phyloP scores from a whole-genome alignment of 1,140 invertebrate genomes.

The Bombus cullumanus region DNA sequence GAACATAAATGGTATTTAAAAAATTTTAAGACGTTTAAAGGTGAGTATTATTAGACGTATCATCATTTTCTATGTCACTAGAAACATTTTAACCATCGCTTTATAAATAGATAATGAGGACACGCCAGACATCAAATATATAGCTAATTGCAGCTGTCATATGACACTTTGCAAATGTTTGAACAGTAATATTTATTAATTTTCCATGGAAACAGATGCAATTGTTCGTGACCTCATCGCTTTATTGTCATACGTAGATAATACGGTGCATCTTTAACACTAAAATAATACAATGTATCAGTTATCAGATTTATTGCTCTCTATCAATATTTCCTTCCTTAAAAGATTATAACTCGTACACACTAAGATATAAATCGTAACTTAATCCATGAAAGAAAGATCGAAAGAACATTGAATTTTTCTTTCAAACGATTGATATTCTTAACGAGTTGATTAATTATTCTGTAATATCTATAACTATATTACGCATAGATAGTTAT shows the following conservation, averaged over 20 bases:
- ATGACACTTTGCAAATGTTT: background rate
- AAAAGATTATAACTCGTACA: background rate
- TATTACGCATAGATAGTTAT: background rate
- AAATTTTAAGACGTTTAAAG: background rate
- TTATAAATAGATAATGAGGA: background rate
- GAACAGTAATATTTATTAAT: slow-evolving; percentile 14
- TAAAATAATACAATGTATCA: background rate
- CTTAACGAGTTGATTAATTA: no score
- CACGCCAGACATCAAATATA: background rate
- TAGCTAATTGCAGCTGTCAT: slow-evolving; percentile 5
- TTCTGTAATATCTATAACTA: background rate
- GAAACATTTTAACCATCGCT: background rate
- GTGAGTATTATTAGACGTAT: background rate
- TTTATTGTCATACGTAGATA: slow-evolving; percentile 40
- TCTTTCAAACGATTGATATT: background rate
- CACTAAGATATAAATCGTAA: no score
- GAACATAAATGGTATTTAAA: background rate
- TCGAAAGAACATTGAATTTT: no score
- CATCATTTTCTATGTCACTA: background rate
- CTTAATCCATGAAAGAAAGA: no score
- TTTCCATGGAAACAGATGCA: slow-evolving; percentile 21
- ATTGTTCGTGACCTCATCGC: slow-evolving; percentile 20
- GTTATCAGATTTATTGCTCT: background rate
- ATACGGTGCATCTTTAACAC: background rate
- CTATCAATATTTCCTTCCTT: background rate